Conservation (phyloP, 2,797 vertebrate species). For the Lerista edwardsae region DNA sequence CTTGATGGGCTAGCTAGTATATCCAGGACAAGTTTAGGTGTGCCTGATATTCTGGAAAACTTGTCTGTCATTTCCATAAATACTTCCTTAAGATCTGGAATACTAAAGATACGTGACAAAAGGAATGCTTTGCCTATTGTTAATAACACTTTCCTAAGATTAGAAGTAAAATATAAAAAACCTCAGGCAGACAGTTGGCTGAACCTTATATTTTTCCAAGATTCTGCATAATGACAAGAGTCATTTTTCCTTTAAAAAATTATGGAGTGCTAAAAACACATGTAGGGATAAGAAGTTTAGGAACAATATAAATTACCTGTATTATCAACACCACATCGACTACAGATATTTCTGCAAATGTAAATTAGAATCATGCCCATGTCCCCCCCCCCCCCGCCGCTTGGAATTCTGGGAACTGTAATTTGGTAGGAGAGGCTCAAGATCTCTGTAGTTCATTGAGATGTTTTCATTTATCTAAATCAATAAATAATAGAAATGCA, state of each 20-base stretch:
- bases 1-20: slow-evolving; percentile 15
- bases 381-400: too few species aligned
- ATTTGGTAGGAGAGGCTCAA: neutral
- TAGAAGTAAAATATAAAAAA: neutral
- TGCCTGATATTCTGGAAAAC: slow-evolving; percentile 62
- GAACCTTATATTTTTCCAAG: slow-evolving; percentile 35
- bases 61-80: slow-evolving; percentile 61
- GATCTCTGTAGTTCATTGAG: too few species aligned
- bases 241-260: slow-evolving; percentile 30
- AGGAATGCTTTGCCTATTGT: slow-evolving; percentile 60
- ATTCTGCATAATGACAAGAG: slow-evolving; percentile 37
- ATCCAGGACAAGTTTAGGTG: slow-evolving; percentile 67
- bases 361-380: too few species aligned
- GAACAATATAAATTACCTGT: neutral
- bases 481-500: too few species aligned
- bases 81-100: slow-evolving; percentile 51
- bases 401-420: too few species aligned
- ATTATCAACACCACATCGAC: neutral
- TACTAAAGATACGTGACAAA: slow-evolving; percentile 51
- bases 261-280: slow-evolving; percentile 21
- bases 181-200: neutral
- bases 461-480: too few species aligned
- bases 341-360: too few species aligned
- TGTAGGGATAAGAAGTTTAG: neutral
- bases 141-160: slow-evolving; percentile 50